Evolutionary conservation across 2,888 invertebrate genomes (phyloP).

Genomic region (Cataglyphis rosenhaueri): DNA sequence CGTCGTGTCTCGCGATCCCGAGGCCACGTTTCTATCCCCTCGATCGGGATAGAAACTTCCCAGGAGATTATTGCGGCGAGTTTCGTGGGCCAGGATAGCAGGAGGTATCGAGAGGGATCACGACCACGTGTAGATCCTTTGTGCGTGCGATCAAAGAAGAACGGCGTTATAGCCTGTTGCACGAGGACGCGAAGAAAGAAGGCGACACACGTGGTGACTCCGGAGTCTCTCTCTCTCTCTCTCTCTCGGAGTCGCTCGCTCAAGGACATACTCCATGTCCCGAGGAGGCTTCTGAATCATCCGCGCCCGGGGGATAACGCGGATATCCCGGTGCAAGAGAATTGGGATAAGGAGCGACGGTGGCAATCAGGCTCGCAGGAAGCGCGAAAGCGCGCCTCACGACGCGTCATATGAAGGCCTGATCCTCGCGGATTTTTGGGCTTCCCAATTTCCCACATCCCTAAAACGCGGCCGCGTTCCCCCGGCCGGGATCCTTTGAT

Average conservation of each 20-base stretch:
- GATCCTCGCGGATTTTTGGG: conserved; percentile 77
- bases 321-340: conserved; percentile 61
- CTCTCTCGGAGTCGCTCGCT: neutral
- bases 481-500: conserved; percentile 51
- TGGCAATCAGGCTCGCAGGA: conserved; percentile 79
- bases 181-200: conserved; percentile 38
- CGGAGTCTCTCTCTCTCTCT: neutral
- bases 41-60: conserved; percentile 49
- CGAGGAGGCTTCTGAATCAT: conserved; percentile 24
- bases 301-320: conserved; percentile 18
- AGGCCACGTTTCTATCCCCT: conserved; percentile 28
- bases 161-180: conserved; percentile 73
- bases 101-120: conserved; percentile 59
- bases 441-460: conserved; percentile 63
- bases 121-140: conserved; percentile 57
- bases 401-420: conserved; percentile 75
- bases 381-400: conserved; percentile 40
- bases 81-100: conserved; percentile 77
- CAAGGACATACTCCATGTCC: conserved; percentile 25
- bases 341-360: conserved; percentile 80
- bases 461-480: conserved; percentile 31
- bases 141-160: conserved; percentile 48
- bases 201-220: conserved; percentile 23
- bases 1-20: conserved; percentile 8
- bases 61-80: conserved; percentile 69